Evolutionary conservation across 2,113 vertebrate genomes (phyloP).

Genomic region (Malurus cyaneus): DNA sequence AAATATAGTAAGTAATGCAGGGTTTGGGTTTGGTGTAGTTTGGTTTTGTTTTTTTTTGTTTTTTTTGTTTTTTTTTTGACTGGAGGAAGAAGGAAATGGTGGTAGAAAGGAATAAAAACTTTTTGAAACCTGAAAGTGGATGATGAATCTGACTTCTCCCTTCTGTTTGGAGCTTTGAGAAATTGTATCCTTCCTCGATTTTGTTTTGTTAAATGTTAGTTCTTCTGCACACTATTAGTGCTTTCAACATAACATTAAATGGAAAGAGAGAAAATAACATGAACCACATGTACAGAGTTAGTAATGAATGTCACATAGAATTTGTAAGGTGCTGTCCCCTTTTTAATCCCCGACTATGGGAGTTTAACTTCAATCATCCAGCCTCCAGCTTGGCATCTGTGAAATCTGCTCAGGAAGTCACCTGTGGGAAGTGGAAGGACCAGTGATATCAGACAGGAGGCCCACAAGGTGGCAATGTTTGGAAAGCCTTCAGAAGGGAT

Average conservation of each 20-base stretch:
- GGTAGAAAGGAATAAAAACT: neutral
- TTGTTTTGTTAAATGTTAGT: neutral
- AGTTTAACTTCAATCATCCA: neutral
- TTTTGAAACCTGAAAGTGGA: neutral
- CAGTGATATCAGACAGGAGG: slow-evolving; percentile 16
- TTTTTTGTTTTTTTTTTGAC: neutral
- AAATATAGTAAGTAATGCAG: neutral
- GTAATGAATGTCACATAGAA: neutral
- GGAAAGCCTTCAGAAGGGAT: slow-evolving; percentile 58
- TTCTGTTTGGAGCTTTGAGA: neutral
- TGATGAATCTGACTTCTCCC: neutral
- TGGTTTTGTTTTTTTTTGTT: no score
- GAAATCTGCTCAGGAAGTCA: neutral
- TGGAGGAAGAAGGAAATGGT: neutral
- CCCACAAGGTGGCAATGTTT: slow-evolving; percentile 80
- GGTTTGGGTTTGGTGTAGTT: no score
- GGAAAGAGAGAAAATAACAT: neutral
- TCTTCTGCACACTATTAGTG: neutral
- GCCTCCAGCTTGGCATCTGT: neutral
- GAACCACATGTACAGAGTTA: neutral
- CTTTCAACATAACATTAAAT: neutral
- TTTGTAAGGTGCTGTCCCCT: neutral
- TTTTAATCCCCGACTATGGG: neutral
- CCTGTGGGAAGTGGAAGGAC: neutral
- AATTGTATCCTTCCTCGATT: neutral